Evolutionary conservation across 2,113 vertebrate species (phyloP).

Genomic region (Lota lota): DNA sequence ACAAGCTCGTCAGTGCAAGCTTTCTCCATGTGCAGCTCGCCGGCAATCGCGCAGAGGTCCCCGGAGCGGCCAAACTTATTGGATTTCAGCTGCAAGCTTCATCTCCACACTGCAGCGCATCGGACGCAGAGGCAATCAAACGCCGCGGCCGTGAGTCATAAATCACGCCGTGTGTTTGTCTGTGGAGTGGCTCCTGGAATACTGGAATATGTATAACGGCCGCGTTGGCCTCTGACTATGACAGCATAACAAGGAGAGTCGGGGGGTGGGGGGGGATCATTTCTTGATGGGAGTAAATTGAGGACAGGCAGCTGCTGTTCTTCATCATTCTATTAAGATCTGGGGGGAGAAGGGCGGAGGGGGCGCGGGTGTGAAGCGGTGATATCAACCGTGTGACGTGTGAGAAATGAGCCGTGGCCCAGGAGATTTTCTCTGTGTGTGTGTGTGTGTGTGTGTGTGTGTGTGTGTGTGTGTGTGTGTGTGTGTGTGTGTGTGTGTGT

Average conservation of each 20-base stretch:
- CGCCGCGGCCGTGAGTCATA: conserved; percentile 57
- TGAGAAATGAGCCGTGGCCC: conserved; percentile 17
- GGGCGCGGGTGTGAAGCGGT: conserved; percentile 11
- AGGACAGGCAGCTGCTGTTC: conserved; percentile 49
- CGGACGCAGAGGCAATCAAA: conserved; percentile 74
- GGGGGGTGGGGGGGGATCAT: conserved; percentile 23
- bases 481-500: too few relatives aligned
- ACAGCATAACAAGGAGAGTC: conserved; percentile 55
- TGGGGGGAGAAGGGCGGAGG: background rate
- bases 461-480: background rate
- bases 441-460: too few relatives aligned
- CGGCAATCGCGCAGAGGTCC: conserved; percentile 59
- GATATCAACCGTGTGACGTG: conserved; percentile 26
- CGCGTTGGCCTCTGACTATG: conserved; percentile 45
- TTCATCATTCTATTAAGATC: conserved; percentile 56
- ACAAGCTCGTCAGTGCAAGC: too few relatives aligned
- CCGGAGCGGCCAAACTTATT: conserved; percentile 62
- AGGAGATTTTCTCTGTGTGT: background rate
- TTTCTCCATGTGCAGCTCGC: background rate
- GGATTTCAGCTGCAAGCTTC: conserved; percentile 69
- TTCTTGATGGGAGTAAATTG: conserved; percentile 57
- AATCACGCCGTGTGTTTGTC: conserved; percentile 70
- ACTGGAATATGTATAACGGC: conserved; percentile 58
- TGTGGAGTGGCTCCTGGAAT: conserved; percentile 54
- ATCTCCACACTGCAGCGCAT: conserved; percentile 69